Evolutionary conservation across 2,113 vertebrate species (phyloP).

Genomic region (Melospiza melodia): DNA sequence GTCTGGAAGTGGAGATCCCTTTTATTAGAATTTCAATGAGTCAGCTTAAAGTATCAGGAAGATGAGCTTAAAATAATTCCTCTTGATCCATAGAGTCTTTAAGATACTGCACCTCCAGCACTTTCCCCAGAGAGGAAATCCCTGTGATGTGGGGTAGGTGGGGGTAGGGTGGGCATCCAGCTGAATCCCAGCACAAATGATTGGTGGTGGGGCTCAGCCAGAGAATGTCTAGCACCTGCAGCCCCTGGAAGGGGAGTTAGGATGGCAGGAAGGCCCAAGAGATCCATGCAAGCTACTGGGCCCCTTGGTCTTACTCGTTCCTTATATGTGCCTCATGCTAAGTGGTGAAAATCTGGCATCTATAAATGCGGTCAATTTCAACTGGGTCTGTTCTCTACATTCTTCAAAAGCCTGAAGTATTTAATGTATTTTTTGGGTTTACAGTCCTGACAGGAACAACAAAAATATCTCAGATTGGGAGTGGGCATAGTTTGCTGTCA

Average conservation of each 20-base stretch:
- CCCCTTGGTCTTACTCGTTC: neutral
- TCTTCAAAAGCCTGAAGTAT: neutral
- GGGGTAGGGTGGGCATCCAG: neutral
- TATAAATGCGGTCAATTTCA: neutral
- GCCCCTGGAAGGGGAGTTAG: neutral
- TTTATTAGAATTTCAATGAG: neutral
- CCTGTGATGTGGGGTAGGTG: neutral
- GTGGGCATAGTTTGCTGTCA: neutral
- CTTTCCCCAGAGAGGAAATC: neutral
- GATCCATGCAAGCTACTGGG: neutral
- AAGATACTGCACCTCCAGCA: neutral
- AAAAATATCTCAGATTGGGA: accelerated
- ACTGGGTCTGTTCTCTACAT: neutral
- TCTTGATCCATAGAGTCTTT: neutral
- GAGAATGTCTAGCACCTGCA: neutral
- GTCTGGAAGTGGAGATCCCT: neutral
- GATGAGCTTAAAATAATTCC: neutral
- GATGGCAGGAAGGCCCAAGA: neutral
- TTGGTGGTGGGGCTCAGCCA: neutral
- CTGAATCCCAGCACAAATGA: neutral
- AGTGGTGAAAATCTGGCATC: neutral
- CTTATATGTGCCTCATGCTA: neutral
- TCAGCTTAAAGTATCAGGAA: neutral
- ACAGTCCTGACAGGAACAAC: neutral
- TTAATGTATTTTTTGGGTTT: neutral